Conservation (phyloP, 2,797 vertebrate species). For the Schizopygopsis malacanthus region DNA sequence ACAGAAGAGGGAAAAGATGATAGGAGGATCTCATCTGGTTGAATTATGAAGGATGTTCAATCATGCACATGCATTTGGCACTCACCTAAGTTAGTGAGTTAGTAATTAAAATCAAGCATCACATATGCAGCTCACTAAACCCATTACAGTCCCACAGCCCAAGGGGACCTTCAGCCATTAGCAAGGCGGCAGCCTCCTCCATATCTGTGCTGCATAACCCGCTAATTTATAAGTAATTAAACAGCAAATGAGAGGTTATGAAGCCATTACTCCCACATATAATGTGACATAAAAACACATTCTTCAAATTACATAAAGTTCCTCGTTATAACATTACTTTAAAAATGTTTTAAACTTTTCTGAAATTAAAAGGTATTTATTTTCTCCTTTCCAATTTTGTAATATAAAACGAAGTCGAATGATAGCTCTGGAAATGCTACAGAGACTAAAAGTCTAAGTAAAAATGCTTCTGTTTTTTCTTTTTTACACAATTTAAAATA, state of each 20-base stretch:
- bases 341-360: background rate
- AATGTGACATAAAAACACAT: slow-evolving; percentile 16
- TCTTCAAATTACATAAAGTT: background rate
- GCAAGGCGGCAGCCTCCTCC: slow-evolving; percentile 21
- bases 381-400: background rate
- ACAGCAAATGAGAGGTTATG: slow-evolving; percentile 26
- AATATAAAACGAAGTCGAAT: background rate
- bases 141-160: slow-evolving; percentile 44
- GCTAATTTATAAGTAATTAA: slow-evolving; percentile 27
- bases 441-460: background rate
- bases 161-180: slow-evolving; percentile 49
- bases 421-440: background rate
- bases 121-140: slow-evolving; percentile 45
- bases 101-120: slow-evolving; percentile 44
- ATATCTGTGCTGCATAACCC: slow-evolving; percentile 23
- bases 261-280: slow-evolving; percentile 16
- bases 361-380: background rate
- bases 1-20: slow-evolving; percentile 14
- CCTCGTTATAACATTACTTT: background rate
- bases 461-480: background rate
- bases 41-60: slow-evolving; percentile 37
- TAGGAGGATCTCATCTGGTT: slow-evolving; percentile 17
- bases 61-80: slow-evolving; percentile 33
- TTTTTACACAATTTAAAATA: background rate
- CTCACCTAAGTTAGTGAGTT: slow-evolving; percentile 26